These are phyloP conservation scores for Gallinago stenura DNA, from an alignment of 2,797 vertebrate species.

Conservation along the genomic window DNA sequence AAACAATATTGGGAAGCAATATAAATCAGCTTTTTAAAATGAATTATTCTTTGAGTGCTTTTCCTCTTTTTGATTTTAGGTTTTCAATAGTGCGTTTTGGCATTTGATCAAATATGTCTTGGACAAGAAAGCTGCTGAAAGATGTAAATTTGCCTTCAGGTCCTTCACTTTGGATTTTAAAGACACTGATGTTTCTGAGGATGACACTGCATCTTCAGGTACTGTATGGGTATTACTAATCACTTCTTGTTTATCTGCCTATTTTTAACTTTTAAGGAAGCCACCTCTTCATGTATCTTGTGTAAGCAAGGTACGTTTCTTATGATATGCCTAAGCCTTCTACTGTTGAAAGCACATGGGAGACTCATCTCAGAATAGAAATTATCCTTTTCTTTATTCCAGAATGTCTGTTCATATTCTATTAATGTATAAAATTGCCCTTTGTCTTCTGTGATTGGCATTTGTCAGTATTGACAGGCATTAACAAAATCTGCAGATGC, in stretches of 20 bases:
- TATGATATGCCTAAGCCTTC: neutral
- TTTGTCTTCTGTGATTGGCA: neutral
- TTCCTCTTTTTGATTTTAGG: slow-evolving; percentile 75
- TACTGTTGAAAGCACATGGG: neutral
- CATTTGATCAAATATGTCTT: slow-evolving; percentile 79
- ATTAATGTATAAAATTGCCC: neutral
- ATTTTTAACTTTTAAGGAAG: neutral
- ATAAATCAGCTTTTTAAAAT: neutral
- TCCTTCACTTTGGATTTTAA: slow-evolving; percentile 77
- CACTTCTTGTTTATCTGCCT: neutral
- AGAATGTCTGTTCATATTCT: neutral
- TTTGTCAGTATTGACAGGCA: neutral
- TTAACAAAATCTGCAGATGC: neutral
- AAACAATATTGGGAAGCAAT: neutral
- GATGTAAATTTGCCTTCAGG: slow-evolving; percentile 79
- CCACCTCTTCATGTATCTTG: neutral
- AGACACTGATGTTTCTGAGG: neutral
- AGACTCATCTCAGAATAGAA: neutral
- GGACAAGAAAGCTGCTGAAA: slow-evolving; percentile 70
- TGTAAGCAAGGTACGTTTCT: neutral
- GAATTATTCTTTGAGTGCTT: neutral
- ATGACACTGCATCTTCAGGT: slow-evolving; percentile 74
- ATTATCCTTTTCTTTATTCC: neutral
- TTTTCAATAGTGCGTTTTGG: slow-evolving; percentile 86
- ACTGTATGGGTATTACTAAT: neutral